Conservation (phyloP, 2,888 invertebrate species). For the Synergus umbraculus region DNA sequence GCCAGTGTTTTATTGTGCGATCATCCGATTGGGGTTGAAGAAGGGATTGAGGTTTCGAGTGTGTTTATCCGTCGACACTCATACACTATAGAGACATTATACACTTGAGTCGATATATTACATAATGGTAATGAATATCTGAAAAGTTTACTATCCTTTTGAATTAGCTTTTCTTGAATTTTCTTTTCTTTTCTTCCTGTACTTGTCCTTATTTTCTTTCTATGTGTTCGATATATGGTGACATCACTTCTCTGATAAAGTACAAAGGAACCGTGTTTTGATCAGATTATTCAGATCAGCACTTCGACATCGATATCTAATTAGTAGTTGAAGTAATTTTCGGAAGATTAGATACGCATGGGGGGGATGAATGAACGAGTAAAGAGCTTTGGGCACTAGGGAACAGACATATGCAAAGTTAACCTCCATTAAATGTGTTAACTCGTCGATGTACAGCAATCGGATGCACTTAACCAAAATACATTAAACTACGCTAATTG, state of each 20-base stretch:
- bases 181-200: too few relatives aligned
- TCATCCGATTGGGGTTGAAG: slow-evolving; percentile 70
- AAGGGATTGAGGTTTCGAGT: slow-evolving; percentile 53
- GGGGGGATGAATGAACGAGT: slow-evolving; percentile 59
- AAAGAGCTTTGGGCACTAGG: slow-evolving; percentile 70
- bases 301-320: not conserved
- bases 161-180: not conserved
- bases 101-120: not conserved
- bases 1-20: slow-evolving; percentile 74
- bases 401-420: slow-evolving; percentile 71
- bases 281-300: not conserved
- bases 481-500: slow-evolving; percentile 64
- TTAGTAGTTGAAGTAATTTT: slow-evolving; percentile 49
- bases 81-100: slow-evolving; percentile 12
- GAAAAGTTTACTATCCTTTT: not conserved
- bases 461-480: slow-evolving; percentile 73
- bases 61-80: slow-evolving; percentile 56
- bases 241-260: too few relatives aligned
- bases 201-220: too few relatives aligned
- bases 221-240: too few relatives aligned
- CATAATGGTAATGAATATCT: not conserved
- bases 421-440: slow-evolving; percentile 75
- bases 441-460: slow-evolving; percentile 70
- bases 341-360: slow-evolving; percentile 48
- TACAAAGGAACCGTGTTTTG: not conserved